Conservation (phyloP, 2,113 vertebrate genomes). For the Paramisgurnus dabryanus region DNA sequence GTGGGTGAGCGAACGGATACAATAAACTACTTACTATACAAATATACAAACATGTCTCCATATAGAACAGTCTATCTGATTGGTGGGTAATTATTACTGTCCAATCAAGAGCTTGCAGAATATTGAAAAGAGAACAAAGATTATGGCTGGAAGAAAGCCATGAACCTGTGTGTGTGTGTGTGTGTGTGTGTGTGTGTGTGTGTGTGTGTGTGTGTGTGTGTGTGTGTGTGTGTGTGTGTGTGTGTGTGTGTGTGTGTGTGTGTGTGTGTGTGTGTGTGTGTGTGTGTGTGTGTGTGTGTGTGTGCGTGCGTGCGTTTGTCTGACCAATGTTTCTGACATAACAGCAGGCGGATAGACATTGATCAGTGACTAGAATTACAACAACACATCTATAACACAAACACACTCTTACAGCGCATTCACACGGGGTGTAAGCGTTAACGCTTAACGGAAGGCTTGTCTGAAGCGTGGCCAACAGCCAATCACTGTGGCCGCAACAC, state of each 20-base stretch:
- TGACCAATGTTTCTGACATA: background rate
- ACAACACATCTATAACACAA: background rate
- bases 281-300: background rate
- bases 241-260: background rate
- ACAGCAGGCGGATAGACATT: background rate
- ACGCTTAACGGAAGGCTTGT: too few relatives aligned
- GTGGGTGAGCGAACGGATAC: background rate
- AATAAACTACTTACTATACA: background rate
- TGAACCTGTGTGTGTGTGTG: background rate
- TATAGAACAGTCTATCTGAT: background rate
- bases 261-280: background rate
- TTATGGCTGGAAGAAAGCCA: background rate
- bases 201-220: background rate
- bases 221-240: background rate
- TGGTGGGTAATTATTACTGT: constrained; percentile 23
- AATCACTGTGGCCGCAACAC: too few relatives aligned
- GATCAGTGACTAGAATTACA: background rate
- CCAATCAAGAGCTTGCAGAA: constrained; percentile 9
- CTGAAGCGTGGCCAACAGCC: too few relatives aligned
- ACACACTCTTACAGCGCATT: background rate
- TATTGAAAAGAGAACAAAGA: background rate
- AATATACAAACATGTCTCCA: background rate
- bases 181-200: background rate
- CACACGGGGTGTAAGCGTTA: too few relatives aligned
- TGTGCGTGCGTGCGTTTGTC: background rate